Evolutionary conservation across 2,888 invertebrate species (phyloP).

Genomic region (Agriopis marginaria): DNA sequence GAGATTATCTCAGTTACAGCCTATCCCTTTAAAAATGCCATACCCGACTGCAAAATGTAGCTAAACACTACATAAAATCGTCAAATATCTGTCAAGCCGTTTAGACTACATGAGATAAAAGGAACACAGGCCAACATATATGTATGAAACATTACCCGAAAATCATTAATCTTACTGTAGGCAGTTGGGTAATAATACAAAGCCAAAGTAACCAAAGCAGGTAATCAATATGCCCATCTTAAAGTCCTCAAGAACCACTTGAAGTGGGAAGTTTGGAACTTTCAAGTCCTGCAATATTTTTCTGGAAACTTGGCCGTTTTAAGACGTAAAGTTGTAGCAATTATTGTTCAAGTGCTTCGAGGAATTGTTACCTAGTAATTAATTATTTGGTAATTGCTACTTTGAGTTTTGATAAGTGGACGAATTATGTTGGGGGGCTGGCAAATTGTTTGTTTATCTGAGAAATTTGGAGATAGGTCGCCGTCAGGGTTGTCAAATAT

Average conservation of each 20-base stretch:
- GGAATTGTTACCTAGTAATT: conserved; percentile 20
- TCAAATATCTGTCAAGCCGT: no score
- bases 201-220: background rate
- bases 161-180: no score
- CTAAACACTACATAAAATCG: no score
- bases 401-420: background rate
- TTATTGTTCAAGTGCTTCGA: conserved; percentile 30
- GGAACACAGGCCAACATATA: no score
- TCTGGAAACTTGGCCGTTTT: conserved; percentile 7
- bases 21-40: no score
- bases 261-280: conserved; percentile 11
- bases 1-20: no score
- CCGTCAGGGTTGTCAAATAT: no score
- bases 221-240: conserved; percentile 13
- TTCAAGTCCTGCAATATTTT: conserved; percentile 10
- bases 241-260: conserved; percentile 6
- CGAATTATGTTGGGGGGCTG: conserved; percentile 3
- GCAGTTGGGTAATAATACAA: background rate
- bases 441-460: background rate
- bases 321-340: conserved; percentile 26
- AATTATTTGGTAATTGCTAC: conserved; percentile 25
- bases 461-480: background rate
- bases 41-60: no score
- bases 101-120: no score
- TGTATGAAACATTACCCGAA: no score